Base-by-base conservation (phyloP, 1,140 invertebrate genomes). In the Pseudachorutes palmiensis region DNA sequence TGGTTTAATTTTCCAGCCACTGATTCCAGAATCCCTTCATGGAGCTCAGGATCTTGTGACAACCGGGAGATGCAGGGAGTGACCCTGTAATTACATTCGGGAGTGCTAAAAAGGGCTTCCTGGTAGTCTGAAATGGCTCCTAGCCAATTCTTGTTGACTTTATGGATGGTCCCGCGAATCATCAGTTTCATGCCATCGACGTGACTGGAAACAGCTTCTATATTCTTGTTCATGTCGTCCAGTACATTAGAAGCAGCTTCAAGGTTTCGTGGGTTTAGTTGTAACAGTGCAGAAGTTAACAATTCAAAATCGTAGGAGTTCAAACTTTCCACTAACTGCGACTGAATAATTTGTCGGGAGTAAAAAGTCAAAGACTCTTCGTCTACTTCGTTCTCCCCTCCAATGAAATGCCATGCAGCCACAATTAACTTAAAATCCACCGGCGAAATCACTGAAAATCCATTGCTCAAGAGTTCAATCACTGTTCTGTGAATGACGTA, bases 61-160 rank as follows among this genome's bases (percentile, higher is more conserved):
- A 70, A 32, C 28, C 65, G 64, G 9, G 66, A 67, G 22, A 70
- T 64, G 29, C 65, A 67, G 14, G 69, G 69, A 0, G 66, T 55
- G 14, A 70, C 41, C 26, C 65, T 24, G 16, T 70, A 63, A 51
- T 64, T 64, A 22, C 49, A 58, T 55, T 70, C 69, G 1, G 69
- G 69, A n/a, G 55, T 59, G 22, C 55, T 60, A 9, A 70, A 61
- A 24, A 70, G 63, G 12, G 69, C 69, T 5, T 49, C 63, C 61
- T 67, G 66, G 41, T 65, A 70, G 26, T 67, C 62, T 1, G 33
- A 31, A 41, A 67, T 62, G 2, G 69, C 65, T 12, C n/a, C 65
- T 41, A 70, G 26, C 62, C 62, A 67, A 24, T 67, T 32, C 22
- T 57, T 26, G 0, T 61, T 29, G 1, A 67, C 26, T 62, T 68